phyloP scores from a whole-genome alignment of 1,140 invertebrate genomes.

The Scylla paramamosain region DNA sequence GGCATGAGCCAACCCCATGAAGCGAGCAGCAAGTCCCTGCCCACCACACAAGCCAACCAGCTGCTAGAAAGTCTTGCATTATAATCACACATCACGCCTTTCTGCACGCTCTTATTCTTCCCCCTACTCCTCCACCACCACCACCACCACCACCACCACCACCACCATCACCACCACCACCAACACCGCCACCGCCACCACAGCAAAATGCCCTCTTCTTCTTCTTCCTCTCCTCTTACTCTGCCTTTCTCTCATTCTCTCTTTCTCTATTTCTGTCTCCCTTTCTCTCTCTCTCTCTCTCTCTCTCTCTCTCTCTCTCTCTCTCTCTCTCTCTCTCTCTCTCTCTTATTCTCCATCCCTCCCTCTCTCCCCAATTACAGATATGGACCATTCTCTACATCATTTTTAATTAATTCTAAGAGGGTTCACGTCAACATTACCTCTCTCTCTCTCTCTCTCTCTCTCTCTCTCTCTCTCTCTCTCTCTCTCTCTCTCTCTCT shows the following conservation, averaged over 20 bases:
- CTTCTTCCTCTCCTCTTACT: no score
- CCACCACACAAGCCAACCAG: slow-evolving; percentile 24
- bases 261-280: no score
- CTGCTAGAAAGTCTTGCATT: not conserved
- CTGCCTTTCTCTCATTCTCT: no score
- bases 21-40: not conserved
- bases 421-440: slow-evolving; percentile 30
- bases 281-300: not conserved
- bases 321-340: not conserved
- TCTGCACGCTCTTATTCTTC: not conserved
- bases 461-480: not conserved
- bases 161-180: not conserved
- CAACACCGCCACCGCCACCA: not conserved
- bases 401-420: slow-evolving; percentile 55
- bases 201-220: not conserved
- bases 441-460: not conserved
- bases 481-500: not conserved
- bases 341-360: not conserved
- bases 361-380: slow-evolving; percentile 37
- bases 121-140: not conserved
- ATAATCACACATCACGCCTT: slow-evolving; percentile 25
- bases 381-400: slow-evolving; percentile 46
- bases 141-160: no score
- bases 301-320: not conserved
- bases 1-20: not conserved